Base-by-base conservation (phyloP, 2,113 vertebrate genomes). In the Maccullochella peelii region DNA sequence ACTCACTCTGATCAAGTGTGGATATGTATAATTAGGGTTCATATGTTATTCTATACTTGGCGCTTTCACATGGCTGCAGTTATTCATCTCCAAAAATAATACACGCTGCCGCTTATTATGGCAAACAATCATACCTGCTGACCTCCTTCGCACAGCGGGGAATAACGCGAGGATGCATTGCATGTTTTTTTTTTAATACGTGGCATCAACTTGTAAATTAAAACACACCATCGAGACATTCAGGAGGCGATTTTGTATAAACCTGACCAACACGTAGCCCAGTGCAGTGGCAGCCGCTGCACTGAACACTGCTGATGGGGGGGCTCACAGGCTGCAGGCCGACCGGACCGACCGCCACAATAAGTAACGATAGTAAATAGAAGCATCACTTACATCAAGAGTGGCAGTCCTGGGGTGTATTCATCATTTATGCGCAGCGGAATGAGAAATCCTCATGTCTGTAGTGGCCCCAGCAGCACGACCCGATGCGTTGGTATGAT, bases 301-400 rank as follows among this genome's bases (percentile, higher is more conserved):
- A 40, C 62, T 20, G 5, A 55, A 14, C 55, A 30, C 73, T 61
- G 73, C 67, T 88, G 79, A 70, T 69, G 33, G 89, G 73, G 83
- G 82, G 74, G 83, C 61, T 59, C 57, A 33, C 63, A 55, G 49
- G 47, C 77, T 75, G 74, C 82, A 80, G 90, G 86, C 88, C 89
- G 87, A 72, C 69, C 44, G 54, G 55, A 69, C 50, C 44, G 30
- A 52, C 40, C 58, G 55, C 54, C 52, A 49, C 54, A 14, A 67
- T 42, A 63, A 80, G 73, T 69, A 65, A 52, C 74, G 27, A 4
- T 30, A 65, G 20, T 23, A 52, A 73, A 80, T 50, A 67, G 11
- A 87, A 58, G 73, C 70, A 65, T 77, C 38, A 96, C 95, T 95
- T 91, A 96, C 95, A 93, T 96, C 92, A 95, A 49, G 87, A 88